Evolutionary conservation across 2,888 invertebrate genomes (phyloP).

Genomic region (Nomada ruficornis): DNA sequence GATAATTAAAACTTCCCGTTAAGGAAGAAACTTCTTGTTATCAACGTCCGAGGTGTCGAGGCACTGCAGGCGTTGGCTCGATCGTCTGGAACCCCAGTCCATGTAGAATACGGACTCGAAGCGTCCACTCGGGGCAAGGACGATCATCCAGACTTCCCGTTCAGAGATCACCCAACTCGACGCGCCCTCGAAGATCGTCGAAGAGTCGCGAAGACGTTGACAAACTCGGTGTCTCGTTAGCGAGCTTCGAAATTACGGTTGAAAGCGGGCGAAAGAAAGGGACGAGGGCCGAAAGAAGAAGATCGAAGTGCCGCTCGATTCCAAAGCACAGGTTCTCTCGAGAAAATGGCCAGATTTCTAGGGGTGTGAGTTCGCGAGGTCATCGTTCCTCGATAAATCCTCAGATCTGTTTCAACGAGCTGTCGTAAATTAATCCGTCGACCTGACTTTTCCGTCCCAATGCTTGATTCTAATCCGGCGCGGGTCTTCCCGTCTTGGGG

Average conservation of each 20-base stretch:
- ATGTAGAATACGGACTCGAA: not conserved
- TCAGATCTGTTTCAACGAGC: constrained; percentile 71
- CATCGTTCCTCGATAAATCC: constrained; percentile 71
- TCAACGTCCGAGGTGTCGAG: constrained; percentile 1
- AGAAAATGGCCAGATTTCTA: constrained; percentile 33
- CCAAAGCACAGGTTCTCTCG: constrained; percentile 8
- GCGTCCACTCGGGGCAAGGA: constrained; percentile 28
- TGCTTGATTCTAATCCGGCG: constrained; percentile 74
- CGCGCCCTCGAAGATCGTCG: constrained; percentile 27
- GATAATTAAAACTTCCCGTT: constrained; percentile 39
- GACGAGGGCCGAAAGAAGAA: not conserved
- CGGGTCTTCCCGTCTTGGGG: constrained; percentile 59
- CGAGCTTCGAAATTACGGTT: constrained; percentile 60
- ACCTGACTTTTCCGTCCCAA: constrained; percentile 69
- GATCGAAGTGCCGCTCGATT: constrained; percentile 25
- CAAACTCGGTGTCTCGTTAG: constrained; percentile 74
- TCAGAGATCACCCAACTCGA: constrained; percentile 7
- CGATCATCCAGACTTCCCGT: constrained; percentile 4
- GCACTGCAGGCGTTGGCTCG: not conserved
- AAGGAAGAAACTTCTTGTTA: constrained; percentile 31
- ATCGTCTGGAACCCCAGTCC: constrained; percentile 5
- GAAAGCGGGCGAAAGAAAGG: not conserved
- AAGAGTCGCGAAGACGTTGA: constrained; percentile 55
- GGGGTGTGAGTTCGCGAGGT: constrained; percentile 34
- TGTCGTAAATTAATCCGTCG: constrained; percentile 72